Percentiles rank a stretch among this genome's conserved stretches.
These are phyloP conservation scores for Caenorhabditis sp. DNA, from an alignment of 2,888 invertebrate species.

Conservation along the genomic window DNA sequence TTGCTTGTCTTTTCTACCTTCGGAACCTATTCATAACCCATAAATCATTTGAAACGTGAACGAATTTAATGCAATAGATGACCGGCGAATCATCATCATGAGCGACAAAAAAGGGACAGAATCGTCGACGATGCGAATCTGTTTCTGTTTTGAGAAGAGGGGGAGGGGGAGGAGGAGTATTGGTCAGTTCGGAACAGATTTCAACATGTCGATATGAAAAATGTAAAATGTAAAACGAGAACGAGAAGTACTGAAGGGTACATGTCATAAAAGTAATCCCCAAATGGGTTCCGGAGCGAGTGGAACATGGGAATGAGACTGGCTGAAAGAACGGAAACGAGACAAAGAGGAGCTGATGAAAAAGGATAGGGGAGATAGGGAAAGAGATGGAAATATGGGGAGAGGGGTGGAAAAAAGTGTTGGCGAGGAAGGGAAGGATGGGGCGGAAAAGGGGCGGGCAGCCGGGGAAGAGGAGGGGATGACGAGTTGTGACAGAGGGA, in stretches of 20 bases:
- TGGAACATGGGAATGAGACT: constrained; percentile 12
- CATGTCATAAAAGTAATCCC: constrained; percentile 55
- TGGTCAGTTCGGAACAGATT: background rate
- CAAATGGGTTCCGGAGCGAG: constrained; percentile 33
- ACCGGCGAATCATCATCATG: constrained; percentile 24
- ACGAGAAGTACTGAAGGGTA: constrained; percentile 3
- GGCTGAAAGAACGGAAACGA: constrained; percentile 25
- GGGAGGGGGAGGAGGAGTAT: no score
- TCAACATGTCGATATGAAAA: no score
- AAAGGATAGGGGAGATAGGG: constrained; percentile 21
- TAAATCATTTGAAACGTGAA: constrained; percentile 61
- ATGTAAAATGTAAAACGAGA: background rate
- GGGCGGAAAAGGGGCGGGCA: constrained; percentile 8
- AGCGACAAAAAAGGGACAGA: constrained; percentile 29
- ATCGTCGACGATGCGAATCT: constrained; percentile 26
- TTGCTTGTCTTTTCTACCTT: no score
- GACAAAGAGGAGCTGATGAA: constrained; percentile 23
- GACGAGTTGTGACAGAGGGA: constrained; percentile 7
- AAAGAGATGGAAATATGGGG: no score
- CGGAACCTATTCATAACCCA: constrained; percentile 41
- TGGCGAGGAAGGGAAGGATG: background rate
- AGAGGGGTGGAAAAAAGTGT: constrained; percentile 23
- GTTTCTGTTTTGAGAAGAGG: constrained; percentile 10
- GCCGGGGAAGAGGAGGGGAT: background rate
- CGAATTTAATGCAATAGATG: constrained; percentile 15